Percentiles rank a stretch among this genome's conserved stretches.
Evolutionary conservation across 92 coral and sea anemone species (phyloP).

Genomic region (Heliopora coerulea): DNA sequence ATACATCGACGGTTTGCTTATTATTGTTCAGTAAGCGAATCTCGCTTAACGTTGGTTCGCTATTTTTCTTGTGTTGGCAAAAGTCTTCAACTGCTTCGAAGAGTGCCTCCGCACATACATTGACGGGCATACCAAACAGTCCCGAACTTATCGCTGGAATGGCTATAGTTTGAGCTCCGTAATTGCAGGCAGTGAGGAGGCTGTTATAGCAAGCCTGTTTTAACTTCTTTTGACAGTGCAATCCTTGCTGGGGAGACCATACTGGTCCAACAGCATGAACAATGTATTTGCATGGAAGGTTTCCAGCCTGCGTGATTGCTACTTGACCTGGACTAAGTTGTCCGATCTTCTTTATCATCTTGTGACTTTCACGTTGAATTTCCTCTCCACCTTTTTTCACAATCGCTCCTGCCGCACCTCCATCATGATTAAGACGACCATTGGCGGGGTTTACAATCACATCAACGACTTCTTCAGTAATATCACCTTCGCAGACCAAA

Average conservation of each 20-base stretch:
- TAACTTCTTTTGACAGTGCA: constrained; percentile 18
- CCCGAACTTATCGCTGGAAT: constrained; percentile 87
- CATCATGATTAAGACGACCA: constrained; percentile 23
- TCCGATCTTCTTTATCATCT: constrained; percentile 2
- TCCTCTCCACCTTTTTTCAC: constrained; percentile 62
- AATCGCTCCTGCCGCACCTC: constrained; percentile 54
- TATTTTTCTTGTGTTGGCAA: constrained; percentile 45
- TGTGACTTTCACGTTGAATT: constrained; percentile 51
- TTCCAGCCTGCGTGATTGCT: constrained; percentile 24
- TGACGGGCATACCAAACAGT: constrained; percentile 46
- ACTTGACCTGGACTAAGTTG: constrained; percentile 25
- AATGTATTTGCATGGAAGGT: constrained; percentile 39
- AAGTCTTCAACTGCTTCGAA: constrained; percentile 64
- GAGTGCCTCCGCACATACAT: constrained; percentile 66
- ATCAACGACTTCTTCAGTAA: constrained; percentile 62
- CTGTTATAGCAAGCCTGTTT: constrained; percentile 51
- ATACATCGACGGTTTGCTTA: constrained; percentile 51
- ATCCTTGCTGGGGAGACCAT: constrained; percentile 51
- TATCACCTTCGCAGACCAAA: constrained; percentile 58
- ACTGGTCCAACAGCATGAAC: constrained; percentile 71
- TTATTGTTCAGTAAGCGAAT: constrained; percentile 70
- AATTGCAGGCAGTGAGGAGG: constrained; percentile 43
- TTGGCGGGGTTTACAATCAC: constrained; percentile 79
- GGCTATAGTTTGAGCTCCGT: constrained; percentile 58
- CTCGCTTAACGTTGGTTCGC: constrained; percentile 31